A percentile compares a stretch with the other conserved stretches of the same genome.
phyloP scores from a whole-genome alignment of 2,113 vertebrate species.

The Prochilodus magdalenae region DNA sequence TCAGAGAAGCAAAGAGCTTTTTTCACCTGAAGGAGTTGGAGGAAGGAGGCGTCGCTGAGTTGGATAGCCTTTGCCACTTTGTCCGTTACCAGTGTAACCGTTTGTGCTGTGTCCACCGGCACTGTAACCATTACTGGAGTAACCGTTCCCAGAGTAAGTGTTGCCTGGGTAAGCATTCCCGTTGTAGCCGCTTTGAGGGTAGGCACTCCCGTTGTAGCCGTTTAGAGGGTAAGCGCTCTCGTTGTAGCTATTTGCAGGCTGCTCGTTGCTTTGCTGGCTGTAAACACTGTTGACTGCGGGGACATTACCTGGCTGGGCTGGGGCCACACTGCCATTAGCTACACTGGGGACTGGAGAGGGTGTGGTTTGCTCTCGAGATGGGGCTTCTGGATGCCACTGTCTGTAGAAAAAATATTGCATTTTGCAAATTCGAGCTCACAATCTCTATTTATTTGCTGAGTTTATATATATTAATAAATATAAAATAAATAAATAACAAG shows the following conservation, averaged over 20 bases:
- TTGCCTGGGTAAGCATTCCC: constrained; percentile 50
- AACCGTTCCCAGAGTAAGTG: constrained; percentile 64
- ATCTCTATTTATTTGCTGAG: too few relatives aligned
- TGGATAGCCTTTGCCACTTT: constrained; percentile 57
- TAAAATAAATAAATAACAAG: too few relatives aligned
- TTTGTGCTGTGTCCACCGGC: constrained; percentile 63
- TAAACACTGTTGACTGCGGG: constrained; percentile 53
- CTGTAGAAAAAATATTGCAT: too few relatives aligned
- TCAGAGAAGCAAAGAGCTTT: neutral
- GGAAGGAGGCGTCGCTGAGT: constrained; percentile 83
- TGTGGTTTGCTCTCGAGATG: constrained; percentile 60
- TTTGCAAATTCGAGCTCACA: too few relatives aligned
- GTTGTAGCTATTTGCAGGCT: constrained; percentile 56
- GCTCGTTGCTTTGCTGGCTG: constrained; percentile 48
- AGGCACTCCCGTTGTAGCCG: constrained; percentile 57
- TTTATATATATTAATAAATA: too few relatives aligned
- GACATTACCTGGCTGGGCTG: constrained; percentile 38
- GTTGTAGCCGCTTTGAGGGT: constrained; percentile 28
- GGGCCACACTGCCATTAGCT: neutral
- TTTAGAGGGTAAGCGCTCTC: constrained; percentile 49
- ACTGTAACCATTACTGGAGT: constrained; percentile 59
- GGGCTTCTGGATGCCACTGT: constrained; percentile 61
- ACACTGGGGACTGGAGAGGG: constrained; percentile 48
- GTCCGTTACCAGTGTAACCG: constrained; percentile 52
- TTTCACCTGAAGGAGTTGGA: constrained; percentile 83